Conservation (phyloP, 2,113 vertebrate species). For the Peromyscus polionotus region DNA sequence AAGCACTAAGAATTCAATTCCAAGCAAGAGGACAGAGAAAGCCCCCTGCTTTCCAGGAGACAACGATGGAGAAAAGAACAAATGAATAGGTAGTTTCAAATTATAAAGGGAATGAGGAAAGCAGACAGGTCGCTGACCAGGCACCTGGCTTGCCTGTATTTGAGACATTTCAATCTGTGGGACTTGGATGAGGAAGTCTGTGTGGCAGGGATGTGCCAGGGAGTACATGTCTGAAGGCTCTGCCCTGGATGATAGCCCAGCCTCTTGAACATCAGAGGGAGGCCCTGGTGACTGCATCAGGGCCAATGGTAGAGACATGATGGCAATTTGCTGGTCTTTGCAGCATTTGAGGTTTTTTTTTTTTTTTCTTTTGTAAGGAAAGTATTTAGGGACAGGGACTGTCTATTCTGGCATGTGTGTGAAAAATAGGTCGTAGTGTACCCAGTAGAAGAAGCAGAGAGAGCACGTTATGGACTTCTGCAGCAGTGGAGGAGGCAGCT, state of each 20-base stretch:
- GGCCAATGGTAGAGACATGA: accelerated
- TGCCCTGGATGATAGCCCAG: accelerated
- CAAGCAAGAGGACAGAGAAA: neutral
- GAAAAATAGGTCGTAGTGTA: neutral
- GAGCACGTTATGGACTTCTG: neutral
- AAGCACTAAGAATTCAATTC: accelerated
- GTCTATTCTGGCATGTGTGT: neutral
- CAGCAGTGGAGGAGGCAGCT: neutral
- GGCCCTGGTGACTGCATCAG: neutral
- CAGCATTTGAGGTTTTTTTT: neutral
- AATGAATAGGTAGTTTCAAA: neutral
- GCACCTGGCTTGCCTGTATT: accelerated
- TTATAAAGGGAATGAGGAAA: neutral
- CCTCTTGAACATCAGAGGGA: neutral
- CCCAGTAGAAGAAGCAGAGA: neutral
- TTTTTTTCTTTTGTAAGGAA: neutral
- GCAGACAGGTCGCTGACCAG: neutral
- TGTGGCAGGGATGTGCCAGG: neutral
- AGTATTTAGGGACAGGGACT: neutral
- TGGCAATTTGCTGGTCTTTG: neutral
- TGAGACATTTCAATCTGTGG: neutral
- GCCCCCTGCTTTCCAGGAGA: neutral
- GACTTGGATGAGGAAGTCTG: neutral
- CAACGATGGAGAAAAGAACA: neutral
- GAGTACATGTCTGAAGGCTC: neutral